Conservation (phyloP, 2,113 vertebrate species). For the Elephas maximus region DNA sequence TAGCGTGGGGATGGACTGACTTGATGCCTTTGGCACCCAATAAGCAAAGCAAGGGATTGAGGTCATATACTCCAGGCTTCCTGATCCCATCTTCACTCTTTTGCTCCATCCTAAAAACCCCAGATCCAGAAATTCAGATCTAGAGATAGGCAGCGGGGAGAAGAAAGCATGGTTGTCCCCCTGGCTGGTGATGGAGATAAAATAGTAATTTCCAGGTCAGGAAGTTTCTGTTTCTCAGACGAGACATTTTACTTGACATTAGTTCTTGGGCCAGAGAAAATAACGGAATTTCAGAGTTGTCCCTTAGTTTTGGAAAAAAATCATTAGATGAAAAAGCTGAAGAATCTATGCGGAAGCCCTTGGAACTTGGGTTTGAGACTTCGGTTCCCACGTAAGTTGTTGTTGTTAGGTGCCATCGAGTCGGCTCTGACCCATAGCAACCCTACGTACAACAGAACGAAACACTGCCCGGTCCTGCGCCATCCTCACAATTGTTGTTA, state of each 20-base stretch:
- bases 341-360: not conserved
- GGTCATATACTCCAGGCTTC: not conserved
- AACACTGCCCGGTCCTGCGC: too few relatives aligned
- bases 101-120: not conserved
- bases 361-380: not conserved
- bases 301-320: not conserved
- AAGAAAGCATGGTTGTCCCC: not conserved
- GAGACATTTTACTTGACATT: not conserved
- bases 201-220: not conserved
- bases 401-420: too few relatives aligned
- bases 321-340: not conserved
- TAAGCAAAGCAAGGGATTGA: not conserved
- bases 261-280: constrained; percentile 11
- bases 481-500: too few relatives aligned
- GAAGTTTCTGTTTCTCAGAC: not conserved
- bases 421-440: too few relatives aligned
- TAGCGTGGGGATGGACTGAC: not conserved
- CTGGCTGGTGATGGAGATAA: not conserved
- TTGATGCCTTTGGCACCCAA: not conserved
- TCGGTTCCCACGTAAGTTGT: not conserved
- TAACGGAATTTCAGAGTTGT: not conserved
- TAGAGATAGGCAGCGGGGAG: not conserved
- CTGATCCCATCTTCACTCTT: not conserved
- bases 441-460: too few relatives aligned
- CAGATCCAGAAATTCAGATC: not conserved